Conservation (phyloP, 2,888 invertebrate species). For the Brachyopa scutellaris region DNA sequence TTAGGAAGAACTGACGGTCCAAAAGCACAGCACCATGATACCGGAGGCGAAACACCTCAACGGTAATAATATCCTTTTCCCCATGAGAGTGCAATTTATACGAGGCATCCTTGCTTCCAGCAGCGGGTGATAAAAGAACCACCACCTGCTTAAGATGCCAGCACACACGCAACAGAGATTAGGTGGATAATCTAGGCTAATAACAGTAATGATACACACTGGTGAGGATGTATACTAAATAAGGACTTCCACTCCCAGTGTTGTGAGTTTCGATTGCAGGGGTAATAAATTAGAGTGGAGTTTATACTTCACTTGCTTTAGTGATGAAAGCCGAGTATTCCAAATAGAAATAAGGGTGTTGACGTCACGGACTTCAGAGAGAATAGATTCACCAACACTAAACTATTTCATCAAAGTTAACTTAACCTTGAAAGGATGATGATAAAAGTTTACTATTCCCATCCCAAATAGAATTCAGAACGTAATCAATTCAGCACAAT, state of each 20-base stretch:
- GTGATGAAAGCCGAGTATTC: too few relatives aligned
- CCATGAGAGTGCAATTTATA: conserved; percentile 6
- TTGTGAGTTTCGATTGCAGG: conserved; percentile 9
- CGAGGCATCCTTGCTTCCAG: background rate
- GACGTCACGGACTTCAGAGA: too few relatives aligned
- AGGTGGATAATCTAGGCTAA: conserved; percentile 12
- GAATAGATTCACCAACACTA: too few relatives aligned
- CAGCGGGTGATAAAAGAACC: background rate
- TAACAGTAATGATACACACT: conserved; percentile 8
- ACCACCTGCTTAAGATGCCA: conserved; percentile 2
- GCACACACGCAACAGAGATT: conserved; percentile 11
- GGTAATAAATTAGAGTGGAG: conserved; percentile 9
- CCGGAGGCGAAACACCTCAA: background rate
- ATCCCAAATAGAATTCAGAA: too few relatives aligned
- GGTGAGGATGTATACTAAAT: background rate
- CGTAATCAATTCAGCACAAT: too few relatives aligned
- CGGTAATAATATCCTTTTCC: conserved; percentile 13
- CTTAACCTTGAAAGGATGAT: too few relatives aligned
- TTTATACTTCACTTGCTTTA: background rate
- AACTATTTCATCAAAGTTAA: too few relatives aligned
- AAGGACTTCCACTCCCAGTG: background rate
- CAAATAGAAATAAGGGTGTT: too few relatives aligned
- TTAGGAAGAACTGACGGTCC: too few relatives aligned
- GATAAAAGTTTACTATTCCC: too few relatives aligned
- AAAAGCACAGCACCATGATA: conserved; percentile 2